Conservation (phyloP, 2,797 vertebrate species). For the Bufotes viridis region DNA sequence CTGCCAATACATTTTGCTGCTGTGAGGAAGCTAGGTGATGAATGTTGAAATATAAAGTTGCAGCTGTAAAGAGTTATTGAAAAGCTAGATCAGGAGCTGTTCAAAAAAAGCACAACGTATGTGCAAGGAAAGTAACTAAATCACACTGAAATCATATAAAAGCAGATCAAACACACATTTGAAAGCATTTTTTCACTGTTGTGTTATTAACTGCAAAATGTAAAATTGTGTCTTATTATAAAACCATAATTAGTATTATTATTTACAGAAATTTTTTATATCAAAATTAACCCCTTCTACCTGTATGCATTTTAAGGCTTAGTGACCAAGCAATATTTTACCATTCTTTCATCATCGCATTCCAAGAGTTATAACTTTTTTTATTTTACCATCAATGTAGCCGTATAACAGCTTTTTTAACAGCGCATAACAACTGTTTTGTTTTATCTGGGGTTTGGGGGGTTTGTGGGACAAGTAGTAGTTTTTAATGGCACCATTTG, state of each 20-base stretch:
- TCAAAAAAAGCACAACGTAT: neutral
- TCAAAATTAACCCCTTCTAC: no score
- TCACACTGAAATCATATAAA: slow-evolving; percentile 9
- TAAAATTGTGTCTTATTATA: neutral
- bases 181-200: neutral
- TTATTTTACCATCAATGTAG: no score
- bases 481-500: no score
- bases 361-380: no score
- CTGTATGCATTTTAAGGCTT: no score
- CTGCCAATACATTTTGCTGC: slow-evolving; percentile 35
- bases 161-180: neutral
- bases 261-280: neutral
- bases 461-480: no score
- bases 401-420: no score
- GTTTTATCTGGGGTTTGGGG: no score
- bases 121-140: neutral
- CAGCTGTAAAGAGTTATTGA: slow-evolving; percentile 23
- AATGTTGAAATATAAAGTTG: slow-evolving; percentile 14
- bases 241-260: neutral
- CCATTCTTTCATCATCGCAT: no score
- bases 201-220: neutral
- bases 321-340: no score
- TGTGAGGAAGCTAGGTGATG: neutral
- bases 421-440: no score
- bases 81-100: neutral